Base-by-base conservation (phyloP, 2,113 vertebrate species). In the Tor tambroides region DNA sequence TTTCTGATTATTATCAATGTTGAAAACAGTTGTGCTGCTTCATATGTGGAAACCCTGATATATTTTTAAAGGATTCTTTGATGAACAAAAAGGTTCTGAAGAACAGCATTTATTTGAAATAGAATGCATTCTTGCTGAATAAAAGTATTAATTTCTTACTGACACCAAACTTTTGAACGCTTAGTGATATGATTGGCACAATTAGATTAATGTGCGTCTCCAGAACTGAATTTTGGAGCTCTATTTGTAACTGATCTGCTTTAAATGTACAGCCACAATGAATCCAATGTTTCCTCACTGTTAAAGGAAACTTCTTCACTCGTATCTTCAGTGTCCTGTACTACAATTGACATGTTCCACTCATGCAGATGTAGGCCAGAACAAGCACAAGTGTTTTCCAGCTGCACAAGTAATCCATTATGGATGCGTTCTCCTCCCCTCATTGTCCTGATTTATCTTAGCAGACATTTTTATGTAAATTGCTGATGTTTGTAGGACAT, bases 401-500 rank as follows among this genome's bases (percentile, higher is more conserved):
- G 83, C 71, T 85, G 43, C 11, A 46, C 2, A 12, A 3, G 43
- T 12, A 3, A 82, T 91, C 91, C 89, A 88, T 91, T 90, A 92
- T 89, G 83, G 88, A 91, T 89, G 85, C 87, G 46, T 63, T 81
- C 23, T 67, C 46, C 75, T 67, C 35, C 74, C 28, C 63, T n/a
- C 17, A 88, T 80, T 88, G 86, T 91, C 88, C 84, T 83, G 84
- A 86, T 89, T 89, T 90, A 91, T 92, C 89, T 72, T 0, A 26
- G 43, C 43, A 92, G 91, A 91, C 90, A 85, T 86, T 5, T 46
- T 46, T 46, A 46, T 46, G 43, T 46, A 46, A 12, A 46, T 92
- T 78, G 89, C 82, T 83, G 88, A 78, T 90, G 80, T 91, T 89
- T 94, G 88, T 92, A 92, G 90, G 84, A 91, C 90, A 89, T 89